Percentiles rank a stretch among this genome's conserved stretches.
phyloP scores from a whole-genome alignment of 2,113 vertebrate species.

The Rynchops niger region DNA sequence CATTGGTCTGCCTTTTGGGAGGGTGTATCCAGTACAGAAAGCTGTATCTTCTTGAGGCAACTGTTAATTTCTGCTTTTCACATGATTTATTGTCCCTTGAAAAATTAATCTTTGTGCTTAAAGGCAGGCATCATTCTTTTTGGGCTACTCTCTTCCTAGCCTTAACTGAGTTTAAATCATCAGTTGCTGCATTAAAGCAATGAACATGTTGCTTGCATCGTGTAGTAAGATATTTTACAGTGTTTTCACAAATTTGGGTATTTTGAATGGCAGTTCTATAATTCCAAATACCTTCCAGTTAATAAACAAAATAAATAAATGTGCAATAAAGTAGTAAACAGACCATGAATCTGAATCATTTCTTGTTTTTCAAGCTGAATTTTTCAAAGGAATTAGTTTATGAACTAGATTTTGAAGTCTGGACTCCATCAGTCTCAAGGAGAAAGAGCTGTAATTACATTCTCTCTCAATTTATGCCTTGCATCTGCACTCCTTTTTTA shows the following conservation, averaged over 20 bases:
- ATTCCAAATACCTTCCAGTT: constrained; percentile 7
- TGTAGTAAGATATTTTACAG: not conserved
- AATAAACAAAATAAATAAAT: constrained; percentile 29
- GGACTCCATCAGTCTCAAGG: constrained; percentile 54
- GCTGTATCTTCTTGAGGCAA: not conserved
- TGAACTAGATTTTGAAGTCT: constrained; percentile 50
- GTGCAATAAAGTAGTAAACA: constrained; percentile 10
- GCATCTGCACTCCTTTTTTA: constrained; percentile 44
- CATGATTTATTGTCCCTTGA: not conserved
- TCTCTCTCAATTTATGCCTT: constrained; percentile 45
- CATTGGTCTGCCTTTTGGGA: not conserved
- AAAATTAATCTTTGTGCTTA: not conserved
- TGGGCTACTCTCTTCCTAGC: not conserved
- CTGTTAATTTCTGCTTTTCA: not conserved
- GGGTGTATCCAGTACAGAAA: not conserved
- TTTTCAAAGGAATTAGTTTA: constrained; percentile 60
- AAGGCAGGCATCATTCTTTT: not conserved
- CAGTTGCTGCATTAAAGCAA: not conserved
- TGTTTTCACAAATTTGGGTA: not conserved
- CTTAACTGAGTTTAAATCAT: not conserved
- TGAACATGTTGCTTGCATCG: not conserved
- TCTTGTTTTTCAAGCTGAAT: constrained; percentile 33
- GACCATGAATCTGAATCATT: constrained; percentile 28
- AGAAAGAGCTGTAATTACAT: constrained; percentile 59
- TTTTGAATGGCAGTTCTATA: constrained; percentile 4